Evolutionary conservation across 53 echinoderm and acorn worm species (phyloP), one percentile per base, ranked within the genome.

Genomic region (Echinometra lucunter): DNA sequence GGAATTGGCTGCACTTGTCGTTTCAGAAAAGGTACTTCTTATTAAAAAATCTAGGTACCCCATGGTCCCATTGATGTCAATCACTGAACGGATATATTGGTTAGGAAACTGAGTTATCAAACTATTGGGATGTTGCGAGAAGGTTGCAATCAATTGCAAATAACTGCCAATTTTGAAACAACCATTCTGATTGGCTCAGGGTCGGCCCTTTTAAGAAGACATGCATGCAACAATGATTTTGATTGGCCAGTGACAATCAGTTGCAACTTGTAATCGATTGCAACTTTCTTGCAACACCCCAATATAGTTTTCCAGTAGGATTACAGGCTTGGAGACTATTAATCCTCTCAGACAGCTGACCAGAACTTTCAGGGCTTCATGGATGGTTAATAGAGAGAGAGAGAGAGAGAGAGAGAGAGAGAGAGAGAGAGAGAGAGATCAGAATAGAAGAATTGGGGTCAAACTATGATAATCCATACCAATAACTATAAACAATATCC

Each of bases 381-480:
- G 88, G 53, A 57, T 88, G 88, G 88, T 88, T 57, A 40, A 57
- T 88, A 57, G 57, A 88, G 88, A 40, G n/a, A n/a, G n/a, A n/a
- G n/a, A n/a, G n/a, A n/a, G n/a, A n/a, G n/a, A n/a, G n/a, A n/a
- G n/a, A n/a, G n/a, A n/a, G n/a, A n/a, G n/a, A n/a, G n/a, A n/a
- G n/a, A n/a, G n/a, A n/a, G 53, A 53, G 88, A 42, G n/a, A n/a
- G n/a, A n/a, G n/a, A n/a, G 53, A 53, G 88, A 42, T 34, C 21
- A 83, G 85, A 83, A 57, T 56, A 88, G 28, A 34, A 55, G 23
- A 44, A 44, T 44, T 44, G 8, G 81, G 81, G 81, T 81, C 81
- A 81, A 81, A 9, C 81, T 81, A 42, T 81, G 23, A 81, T 81
- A 81, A 81, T 81, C 74, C 74, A 74, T 16, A 35, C 37, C 74